These are phyloP conservation scores for Clinocottus analis DNA, from an alignment of 2,113 vertebrate genomes.

Conservation along the genomic window DNA sequence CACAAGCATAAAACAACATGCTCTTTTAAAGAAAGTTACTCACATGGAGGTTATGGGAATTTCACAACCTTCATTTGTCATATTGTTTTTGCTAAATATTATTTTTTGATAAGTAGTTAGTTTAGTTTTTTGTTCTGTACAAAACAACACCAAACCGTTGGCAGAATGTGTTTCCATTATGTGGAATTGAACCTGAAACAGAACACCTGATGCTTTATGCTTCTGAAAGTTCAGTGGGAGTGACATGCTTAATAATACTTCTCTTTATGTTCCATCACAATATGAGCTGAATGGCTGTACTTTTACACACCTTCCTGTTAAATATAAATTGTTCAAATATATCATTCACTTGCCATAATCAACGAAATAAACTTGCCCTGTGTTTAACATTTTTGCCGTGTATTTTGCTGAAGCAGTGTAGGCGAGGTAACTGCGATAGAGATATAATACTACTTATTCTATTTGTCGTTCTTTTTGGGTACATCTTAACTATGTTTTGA, in stretches of 20 bases:
- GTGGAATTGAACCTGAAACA: neutral
- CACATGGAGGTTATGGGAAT: neutral
- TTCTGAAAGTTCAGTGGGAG: neutral
- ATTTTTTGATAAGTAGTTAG: too few relatives aligned
- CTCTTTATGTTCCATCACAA: conserved; percentile 24
- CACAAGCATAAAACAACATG: neutral
- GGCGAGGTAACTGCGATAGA: neutral
- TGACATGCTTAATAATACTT: conserved; percentile 11
- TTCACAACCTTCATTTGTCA: neutral
- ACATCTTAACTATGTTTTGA: neutral
- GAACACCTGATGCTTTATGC: neutral
- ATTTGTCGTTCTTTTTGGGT: neutral
- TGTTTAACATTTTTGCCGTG: conserved; percentile 14
- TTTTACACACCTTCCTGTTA: conserved; percentile 18
- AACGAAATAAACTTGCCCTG: conserved; percentile 12
- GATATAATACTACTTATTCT: neutral
- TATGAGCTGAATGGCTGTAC: neutral
- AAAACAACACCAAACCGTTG: neutral
- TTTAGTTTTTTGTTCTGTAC: neutral
- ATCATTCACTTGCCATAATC: too few relatives aligned
- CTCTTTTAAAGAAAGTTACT: neutral
- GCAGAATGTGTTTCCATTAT: conserved; percentile 9
- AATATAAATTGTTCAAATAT: conserved; percentile 24
- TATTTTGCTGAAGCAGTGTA: conserved; percentile 3
- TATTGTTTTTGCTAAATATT: neutral